Conservation (phyloP, 2,888 invertebrate genomes). For the Chalcis sispes region DNA sequence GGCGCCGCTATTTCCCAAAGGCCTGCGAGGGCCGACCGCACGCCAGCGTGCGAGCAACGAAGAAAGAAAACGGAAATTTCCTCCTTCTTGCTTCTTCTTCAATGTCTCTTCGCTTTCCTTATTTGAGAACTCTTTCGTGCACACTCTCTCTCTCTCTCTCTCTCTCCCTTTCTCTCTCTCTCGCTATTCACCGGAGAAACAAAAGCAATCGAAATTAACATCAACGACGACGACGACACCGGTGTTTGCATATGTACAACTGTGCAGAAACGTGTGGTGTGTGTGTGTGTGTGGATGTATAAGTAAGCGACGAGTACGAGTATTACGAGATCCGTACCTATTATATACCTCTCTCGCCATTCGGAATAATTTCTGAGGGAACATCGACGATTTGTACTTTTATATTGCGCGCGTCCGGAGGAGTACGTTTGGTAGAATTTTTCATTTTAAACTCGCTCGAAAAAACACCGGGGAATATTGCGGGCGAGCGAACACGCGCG, state of each 20-base stretch:
- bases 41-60: too few relatives aligned
- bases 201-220: slow-evolving; percentile 56
- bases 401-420: not conserved
- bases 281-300: not conserved
- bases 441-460: slow-evolving; percentile 31
- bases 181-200: slow-evolving; percentile 31
- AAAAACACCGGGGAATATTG: slow-evolving; percentile 30
- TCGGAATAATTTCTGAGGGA: slow-evolving; percentile 41
- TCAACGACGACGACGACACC: slow-evolving; percentile 12
- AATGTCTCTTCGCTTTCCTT: too few relatives aligned
- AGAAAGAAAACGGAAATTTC: too few relatives aligned
- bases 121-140: too few relatives aligned
- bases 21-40: not conserved
- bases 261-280: too few relatives aligned
- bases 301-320: not conserved
- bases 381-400: not conserved
- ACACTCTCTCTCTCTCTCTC: too few relatives aligned
- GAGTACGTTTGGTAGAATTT: not conserved
- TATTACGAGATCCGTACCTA: slow-evolving; percentile 25
- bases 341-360: slow-evolving; percentile 19
- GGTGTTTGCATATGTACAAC: not conserved
- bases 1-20: slow-evolving; percentile 42
- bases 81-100: too few relatives aligned
- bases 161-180: too few relatives aligned
- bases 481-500: too few relatives aligned